These are phyloP conservation scores for Geothlypis trichas DNA, from an alignment of 2,113 vertebrate genomes.

Conservation along the genomic window DNA sequence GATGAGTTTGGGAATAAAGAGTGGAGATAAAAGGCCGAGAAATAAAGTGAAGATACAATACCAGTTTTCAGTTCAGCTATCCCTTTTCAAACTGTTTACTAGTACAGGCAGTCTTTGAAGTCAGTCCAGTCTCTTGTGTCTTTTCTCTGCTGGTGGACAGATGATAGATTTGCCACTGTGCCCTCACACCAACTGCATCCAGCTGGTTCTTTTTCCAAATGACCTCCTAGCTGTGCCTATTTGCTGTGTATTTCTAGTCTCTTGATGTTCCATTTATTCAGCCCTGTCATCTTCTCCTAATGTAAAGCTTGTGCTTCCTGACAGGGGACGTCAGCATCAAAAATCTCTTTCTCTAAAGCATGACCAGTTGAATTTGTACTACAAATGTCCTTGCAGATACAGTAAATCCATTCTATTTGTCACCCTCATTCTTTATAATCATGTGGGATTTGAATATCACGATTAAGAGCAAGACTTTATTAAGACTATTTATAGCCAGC, in stretches of 20 bases:
- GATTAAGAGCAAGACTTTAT: neutral
- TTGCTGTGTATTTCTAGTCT: slow-evolving; percentile 10
- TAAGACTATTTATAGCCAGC: neutral
- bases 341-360: slow-evolving; percentile 14
- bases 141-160: slow-evolving; percentile 26
- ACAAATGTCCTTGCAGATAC: neutral
- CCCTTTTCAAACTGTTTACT: neutral
- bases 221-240: slow-evolving; percentile 18
- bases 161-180: slow-evolving; percentile 50
- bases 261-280: slow-evolving; percentile 40
- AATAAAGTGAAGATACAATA: neutral
- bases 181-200: slow-evolving; percentile 6
- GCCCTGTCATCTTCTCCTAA: slow-evolving; percentile 35
- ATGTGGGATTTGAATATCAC: neutral
- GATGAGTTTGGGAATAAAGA: fast-evolving
- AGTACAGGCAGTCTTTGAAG: slow-evolving; percentile 10
- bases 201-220: slow-evolving; percentile 29
- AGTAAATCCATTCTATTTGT: neutral
- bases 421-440: neutral
- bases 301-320: neutral
- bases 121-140: neutral
- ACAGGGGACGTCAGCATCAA: neutral
- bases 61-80: neutral
- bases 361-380: neutral
- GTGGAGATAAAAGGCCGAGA: neutral